Evolutionary conservation across 2,888 invertebrate species (phyloP), one percentile per base, ranked within the genome.

Genomic region (Anoplius nigerrimus): DNA sequence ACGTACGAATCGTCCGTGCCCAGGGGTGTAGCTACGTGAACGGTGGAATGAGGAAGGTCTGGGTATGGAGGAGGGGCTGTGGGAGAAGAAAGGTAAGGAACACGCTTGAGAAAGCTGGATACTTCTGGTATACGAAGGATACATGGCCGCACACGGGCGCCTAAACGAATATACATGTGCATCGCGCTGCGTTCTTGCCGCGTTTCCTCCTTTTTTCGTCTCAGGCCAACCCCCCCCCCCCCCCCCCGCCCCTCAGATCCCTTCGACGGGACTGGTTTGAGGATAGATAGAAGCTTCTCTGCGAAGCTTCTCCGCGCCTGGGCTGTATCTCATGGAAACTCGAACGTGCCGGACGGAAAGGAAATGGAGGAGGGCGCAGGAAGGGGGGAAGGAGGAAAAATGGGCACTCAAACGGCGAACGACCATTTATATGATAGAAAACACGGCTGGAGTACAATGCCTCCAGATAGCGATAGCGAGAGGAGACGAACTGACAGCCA

Each of bases 11-110:
- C 34, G 34, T 1, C 34, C 34, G 34, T 34, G 34, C 34, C 34
- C 56, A 62, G 65, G 45, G 66, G 59, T 61, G 60, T 59, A 71
- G 61, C 57, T 66, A 67, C 68, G 69, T 67, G 63, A 55, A 53
- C 46, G 55, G 20, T 15, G 46, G 21, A 5, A 15, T 46, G 53
- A 55, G 34, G 24, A 52, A 24, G 66, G 53, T 57, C 20, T 24
- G 21, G 34, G 21, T 6, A 11, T 11, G 43, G 46, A 27, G 20
- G 22, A 62, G 66, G 74, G 64, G 64, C 69, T 72, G 69, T 71
- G 68, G 57, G n/a, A n/a, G n/a, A 34, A 34, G 34, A 34, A 34
- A 34, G 11, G 34, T 13, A 34, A 34, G 34, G 34, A 34, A 6
- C 34, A 11, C 34, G 34, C 34, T 34, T 11, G 34, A 34, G 11